phyloP scores from a whole-genome alignment of 2,888 invertebrate genomes.

The Arenicola marina region DNA sequence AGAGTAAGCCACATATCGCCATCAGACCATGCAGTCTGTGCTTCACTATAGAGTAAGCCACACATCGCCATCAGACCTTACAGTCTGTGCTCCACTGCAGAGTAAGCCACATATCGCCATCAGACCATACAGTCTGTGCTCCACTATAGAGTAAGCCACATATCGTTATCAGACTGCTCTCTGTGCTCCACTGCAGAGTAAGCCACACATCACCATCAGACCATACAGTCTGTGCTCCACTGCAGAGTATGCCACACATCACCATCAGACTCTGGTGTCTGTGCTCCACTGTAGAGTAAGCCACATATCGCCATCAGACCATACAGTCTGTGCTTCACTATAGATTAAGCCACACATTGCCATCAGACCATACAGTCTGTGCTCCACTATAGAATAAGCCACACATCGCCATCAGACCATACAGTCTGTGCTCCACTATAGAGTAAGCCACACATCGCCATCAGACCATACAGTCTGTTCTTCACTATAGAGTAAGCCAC shows the following conservation, averaged over 20 bases:
- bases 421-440: constrained; percentile 22
- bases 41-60: constrained; percentile 25
- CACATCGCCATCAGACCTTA: constrained; percentile 23
- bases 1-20: constrained; percentile 23
- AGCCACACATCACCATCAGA: constrained; percentile 16
- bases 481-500: constrained; percentile 26
- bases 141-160: constrained; percentile 25
- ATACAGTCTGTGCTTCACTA: constrained; percentile 20
- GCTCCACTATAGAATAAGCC: constrained; percentile 27
- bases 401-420: constrained; percentile 20
- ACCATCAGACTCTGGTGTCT: constrained; percentile 23
- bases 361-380: constrained; percentile 22
- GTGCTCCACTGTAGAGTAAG: constrained; percentile 26
- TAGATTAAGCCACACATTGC: constrained; percentile 25
- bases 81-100: constrained; percentile 21
- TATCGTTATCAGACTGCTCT: constrained; percentile 19
- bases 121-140: constrained; percentile 24
- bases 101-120: constrained; percentile 23
- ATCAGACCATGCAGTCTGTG: constrained; percentile 23
- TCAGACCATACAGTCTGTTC: constrained; percentile 25
- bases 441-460: constrained; percentile 24
- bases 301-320: constrained; percentile 20
- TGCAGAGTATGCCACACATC: constrained; percentile 23
- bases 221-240: constrained; percentile 25
- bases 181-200: constrained; percentile 27